These are phyloP conservation scores for Serrognathus titanus DNA, from an alignment of 2,888 invertebrate species.

Conservation along the genomic window DNA sequence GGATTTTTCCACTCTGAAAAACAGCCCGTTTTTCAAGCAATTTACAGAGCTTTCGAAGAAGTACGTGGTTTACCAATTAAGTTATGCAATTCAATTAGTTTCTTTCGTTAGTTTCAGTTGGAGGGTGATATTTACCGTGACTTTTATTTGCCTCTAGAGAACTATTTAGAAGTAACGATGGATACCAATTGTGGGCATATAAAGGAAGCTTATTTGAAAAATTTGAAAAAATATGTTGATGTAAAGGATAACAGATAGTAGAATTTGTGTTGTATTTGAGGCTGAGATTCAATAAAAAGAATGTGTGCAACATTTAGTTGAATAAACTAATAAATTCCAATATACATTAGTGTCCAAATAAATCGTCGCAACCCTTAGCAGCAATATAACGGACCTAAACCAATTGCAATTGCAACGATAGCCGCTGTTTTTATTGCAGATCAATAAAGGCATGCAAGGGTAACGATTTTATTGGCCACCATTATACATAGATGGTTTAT, in stretches of 20 bases:
- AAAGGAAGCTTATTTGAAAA: slow-evolving; percentile 52
- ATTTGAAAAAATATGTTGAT: slow-evolving; percentile 46
- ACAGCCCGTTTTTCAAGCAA: slow-evolving; percentile 77
- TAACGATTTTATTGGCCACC: too few relatives aligned
- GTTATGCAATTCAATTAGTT: not conserved
- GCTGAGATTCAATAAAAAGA: not conserved
- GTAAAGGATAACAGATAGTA: slow-evolving; percentile 32
- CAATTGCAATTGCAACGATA: too few relatives aligned
- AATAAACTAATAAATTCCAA: not conserved
- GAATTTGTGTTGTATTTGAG: slow-evolving; percentile 2
- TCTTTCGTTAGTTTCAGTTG: slow-evolving; percentile 57
- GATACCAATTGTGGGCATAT: slow-evolving; percentile 65
- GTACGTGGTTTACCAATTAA: slow-evolving; percentile 33
- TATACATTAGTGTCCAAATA: too few relatives aligned
- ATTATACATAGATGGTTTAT: too few relatives aligned
- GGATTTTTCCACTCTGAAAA: slow-evolving; percentile 81
- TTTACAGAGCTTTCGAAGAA: slow-evolving; percentile 63
- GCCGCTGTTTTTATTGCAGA: too few relatives aligned
- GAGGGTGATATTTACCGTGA: slow-evolving; percentile 62
- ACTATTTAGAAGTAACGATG: slow-evolving; percentile 52
- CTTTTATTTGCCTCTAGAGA: slow-evolving; percentile 58
- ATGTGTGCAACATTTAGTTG: not conserved
- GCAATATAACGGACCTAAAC: too few relatives aligned
- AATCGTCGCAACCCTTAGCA: too few relatives aligned
- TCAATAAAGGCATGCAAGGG: too few relatives aligned